A percentile compares a stretch with the other conserved stretches of the same genome.
Evolutionary conservation across 2,113 vertebrate species (phyloP).

Genomic region (Crotalus horridus): DNA sequence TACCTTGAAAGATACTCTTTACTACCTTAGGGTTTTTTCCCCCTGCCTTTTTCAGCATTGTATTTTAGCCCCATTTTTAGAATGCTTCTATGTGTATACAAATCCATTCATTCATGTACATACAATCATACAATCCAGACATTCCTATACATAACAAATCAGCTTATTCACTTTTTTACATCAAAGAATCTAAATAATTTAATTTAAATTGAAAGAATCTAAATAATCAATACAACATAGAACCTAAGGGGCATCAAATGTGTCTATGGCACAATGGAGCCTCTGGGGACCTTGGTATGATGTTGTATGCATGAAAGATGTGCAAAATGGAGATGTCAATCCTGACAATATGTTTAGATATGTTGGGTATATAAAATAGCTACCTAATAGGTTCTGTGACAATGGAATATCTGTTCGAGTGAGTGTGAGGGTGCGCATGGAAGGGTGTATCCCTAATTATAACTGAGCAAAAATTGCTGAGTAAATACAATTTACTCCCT

Average conservation of each 20-base stretch:
- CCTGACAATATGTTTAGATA: background rate
- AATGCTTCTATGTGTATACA: background rate
- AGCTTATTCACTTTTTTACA: background rate
- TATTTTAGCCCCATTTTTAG: background rate
- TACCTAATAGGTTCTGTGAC: background rate
- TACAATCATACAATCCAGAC: background rate
- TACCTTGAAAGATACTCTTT: background rate
- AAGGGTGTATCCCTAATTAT: background rate
- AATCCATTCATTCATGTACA: background rate
- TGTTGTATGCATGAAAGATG: background rate
- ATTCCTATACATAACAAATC: background rate
- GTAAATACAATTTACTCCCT: background rate
- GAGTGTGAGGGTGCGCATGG: background rate
- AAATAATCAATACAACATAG: background rate
- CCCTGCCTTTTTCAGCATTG: background rate
- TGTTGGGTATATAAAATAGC: background rate
- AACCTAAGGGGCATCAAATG: background rate
- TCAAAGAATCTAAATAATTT: background rate
- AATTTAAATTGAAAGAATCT: background rate
- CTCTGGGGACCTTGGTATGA: background rate
- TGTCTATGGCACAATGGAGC: background rate
- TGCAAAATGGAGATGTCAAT: background rate
- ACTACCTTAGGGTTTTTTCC: background rate
- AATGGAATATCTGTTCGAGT: background rate
- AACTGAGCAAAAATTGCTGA: conserved; percentile 3